Conservation (phyloP, 2,113 vertebrate genomes). For the Melanerpes formicivorus region DNA sequence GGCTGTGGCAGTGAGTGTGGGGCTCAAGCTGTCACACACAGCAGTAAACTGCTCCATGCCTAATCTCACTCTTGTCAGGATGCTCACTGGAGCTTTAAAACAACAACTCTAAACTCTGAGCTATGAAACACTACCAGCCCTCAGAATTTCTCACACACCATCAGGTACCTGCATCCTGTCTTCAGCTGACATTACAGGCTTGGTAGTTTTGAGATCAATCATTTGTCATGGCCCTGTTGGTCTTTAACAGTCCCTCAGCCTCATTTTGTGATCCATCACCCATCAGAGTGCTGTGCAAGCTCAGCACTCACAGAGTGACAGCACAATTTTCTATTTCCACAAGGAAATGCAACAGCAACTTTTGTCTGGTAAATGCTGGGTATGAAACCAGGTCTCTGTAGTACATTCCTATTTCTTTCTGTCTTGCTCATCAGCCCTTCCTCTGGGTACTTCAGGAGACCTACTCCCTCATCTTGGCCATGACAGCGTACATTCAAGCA, state of each 20-base stretch:
- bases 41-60: background rate
- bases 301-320: background rate
- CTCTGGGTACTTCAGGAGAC: background rate
- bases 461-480: slow-evolving; percentile 22
- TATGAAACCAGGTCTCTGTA: background rate
- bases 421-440: background rate
- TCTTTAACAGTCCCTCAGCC: background rate
- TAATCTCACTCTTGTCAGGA: background rate
- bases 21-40: background rate
- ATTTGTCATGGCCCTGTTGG: background rate
- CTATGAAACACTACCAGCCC: background rate
- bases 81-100: background rate
- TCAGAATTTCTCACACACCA: background rate
- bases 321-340: background rate
- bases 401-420: background rate
- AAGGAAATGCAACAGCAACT: background rate
- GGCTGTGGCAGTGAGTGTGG: background rate
- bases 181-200: background rate
- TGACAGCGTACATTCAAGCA: slow-evolving; percentile 25
- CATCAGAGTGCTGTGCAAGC: background rate
- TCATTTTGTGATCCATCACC: background rate
- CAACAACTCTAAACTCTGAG: background rate
- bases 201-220: background rate
- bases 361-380: background rate
- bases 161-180: background rate